A percentile compares a stretch with the other conserved stretches of the same genome.
Conservation (phyloP, 2,113 vertebrate species). For the Chloropsis cyanopogon region DNA sequence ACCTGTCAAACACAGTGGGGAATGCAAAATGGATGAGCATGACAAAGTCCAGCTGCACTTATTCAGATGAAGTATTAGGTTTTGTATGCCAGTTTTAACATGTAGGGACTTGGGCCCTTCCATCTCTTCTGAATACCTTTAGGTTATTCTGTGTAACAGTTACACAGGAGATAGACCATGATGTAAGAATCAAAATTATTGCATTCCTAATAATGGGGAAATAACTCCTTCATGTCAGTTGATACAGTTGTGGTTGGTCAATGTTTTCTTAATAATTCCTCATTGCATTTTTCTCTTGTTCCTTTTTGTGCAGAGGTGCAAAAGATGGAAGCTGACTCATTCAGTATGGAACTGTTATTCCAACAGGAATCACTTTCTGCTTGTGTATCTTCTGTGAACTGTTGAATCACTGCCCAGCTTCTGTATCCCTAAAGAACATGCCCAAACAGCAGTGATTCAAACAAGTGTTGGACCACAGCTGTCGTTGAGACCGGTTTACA, state of each 20-base stretch:
- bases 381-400: not conserved
- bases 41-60: not conserved
- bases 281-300: not conserved
- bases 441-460: not conserved
- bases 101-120: not conserved
- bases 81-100: not conserved
- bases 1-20: not conserved
- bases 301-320: not conserved
- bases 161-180: not conserved
- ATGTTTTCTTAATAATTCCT: not conserved
- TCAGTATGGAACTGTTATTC: not conserved
- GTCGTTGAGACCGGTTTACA: not conserved
- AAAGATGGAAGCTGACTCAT: not conserved
- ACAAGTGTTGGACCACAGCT: not conserved
- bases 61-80: not conserved
- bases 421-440: not conserved
- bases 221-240: not conserved
- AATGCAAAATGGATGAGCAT: not conserved
- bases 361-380: not conserved
- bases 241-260: not conserved
- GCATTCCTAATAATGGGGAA: not conserved
- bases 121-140: not conserved
- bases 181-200: not conserved
- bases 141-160: not conserved
- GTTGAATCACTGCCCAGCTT: not conserved